A percentile compares a stretch with the other conserved stretches of the same genome.
These are phyloP conservation scores for Herpetotheres cachinnans DNA, from an alignment of 2,113 vertebrate genomes.

Conservation along the genomic window DNA sequence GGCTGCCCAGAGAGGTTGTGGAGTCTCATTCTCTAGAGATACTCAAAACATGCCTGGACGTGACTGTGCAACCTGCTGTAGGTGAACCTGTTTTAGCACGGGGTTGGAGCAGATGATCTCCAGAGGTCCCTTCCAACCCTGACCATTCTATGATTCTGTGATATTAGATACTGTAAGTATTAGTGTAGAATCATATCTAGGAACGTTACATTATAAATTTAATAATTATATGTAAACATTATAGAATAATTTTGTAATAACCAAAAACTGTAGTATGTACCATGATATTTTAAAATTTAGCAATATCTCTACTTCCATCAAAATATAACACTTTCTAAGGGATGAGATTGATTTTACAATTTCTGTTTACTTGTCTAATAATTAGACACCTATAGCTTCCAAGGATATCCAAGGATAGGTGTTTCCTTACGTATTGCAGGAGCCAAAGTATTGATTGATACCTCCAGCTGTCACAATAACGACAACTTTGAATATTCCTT, in stretches of 20 bases:
- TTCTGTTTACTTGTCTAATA: not conserved
- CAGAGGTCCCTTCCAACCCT: no score
- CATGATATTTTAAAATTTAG: not conserved
- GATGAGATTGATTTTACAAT: not conserved
- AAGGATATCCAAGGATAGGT: not conserved
- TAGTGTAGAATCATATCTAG: not conserved
- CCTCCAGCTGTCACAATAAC: not conserved
- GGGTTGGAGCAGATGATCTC: no score
- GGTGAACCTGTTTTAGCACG: no score
- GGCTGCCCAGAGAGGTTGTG: no score
- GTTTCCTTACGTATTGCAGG: not conserved
- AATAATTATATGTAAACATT: not conserved
- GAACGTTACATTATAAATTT: not conserved
- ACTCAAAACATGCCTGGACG: no score
- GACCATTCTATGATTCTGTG: no score
- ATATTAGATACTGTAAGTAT: not conserved
- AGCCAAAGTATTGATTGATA: not conserved
- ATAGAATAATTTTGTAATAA: not conserved
- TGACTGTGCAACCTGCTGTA: no score
- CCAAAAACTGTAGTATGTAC: not conserved
- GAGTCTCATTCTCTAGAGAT: no score
- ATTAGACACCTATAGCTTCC: not conserved
- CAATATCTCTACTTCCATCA: not conserved
- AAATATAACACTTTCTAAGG: not conserved
- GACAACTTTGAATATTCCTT: not conserved